Evolutionary conservation across 2,888 invertebrate genomes (phyloP).

Genomic region (Carpatolechia fugitivella): DNA sequence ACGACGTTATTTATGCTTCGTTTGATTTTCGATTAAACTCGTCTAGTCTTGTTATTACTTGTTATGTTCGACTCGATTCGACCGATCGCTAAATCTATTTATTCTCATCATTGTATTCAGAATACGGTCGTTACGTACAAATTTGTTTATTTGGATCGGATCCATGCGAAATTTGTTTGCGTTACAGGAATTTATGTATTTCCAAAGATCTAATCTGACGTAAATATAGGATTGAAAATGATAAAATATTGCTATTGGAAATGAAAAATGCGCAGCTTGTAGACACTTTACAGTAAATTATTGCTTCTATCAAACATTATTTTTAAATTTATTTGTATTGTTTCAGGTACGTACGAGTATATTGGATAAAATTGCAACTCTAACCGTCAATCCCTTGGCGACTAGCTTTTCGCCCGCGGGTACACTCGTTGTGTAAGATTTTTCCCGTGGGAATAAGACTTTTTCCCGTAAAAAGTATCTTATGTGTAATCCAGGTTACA

Average conservation of each 20-base stretch:
- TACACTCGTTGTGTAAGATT: no score
- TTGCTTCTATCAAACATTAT: slow-evolving; percentile 2
- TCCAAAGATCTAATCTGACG: slow-evolving; percentile 14
- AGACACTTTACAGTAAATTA: neutral
- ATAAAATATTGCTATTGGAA: slow-evolving; percentile 7
- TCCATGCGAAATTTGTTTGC: slow-evolving; percentile 14
- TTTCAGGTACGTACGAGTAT: slow-evolving; percentile 56
- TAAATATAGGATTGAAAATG: neutral
- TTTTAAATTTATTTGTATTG: slow-evolving; percentile 27
- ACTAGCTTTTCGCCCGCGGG: no score
- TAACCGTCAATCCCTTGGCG: no score
- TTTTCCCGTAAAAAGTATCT: no score
- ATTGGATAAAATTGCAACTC: neutral
- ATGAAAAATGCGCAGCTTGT: neutral
- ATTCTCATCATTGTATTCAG: slow-evolving; percentile 43
- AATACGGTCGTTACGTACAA: slow-evolving; percentile 34
- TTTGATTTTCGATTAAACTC: slow-evolving; percentile 56
- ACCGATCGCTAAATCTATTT: slow-evolving; percentile 41
- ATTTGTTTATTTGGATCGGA: slow-evolving; percentile 42
- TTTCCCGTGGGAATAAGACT: no score
- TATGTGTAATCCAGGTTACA: no score
- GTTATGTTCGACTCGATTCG: slow-evolving; percentile 33
- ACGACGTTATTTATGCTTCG: slow-evolving; percentile 39
- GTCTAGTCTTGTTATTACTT: slow-evolving; percentile 34
- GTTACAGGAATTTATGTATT: slow-evolving; percentile 13